Base-by-base conservation (phyloP, 2,888 invertebrate genomes). In the Eumacrocentrus americanus region DNA sequence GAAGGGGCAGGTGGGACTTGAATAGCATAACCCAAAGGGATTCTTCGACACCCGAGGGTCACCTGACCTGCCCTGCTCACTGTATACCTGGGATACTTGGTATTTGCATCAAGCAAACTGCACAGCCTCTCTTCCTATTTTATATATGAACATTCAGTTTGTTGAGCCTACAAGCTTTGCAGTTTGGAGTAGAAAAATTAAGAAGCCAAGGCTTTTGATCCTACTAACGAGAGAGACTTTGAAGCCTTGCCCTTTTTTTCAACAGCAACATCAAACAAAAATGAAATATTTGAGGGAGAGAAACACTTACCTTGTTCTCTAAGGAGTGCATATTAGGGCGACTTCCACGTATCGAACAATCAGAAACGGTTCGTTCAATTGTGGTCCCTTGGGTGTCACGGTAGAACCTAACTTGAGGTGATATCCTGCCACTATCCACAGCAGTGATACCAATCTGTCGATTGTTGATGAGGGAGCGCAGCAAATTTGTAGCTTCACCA, bases 391-490 rank as follows among this genome's bases (percentile, higher is more conserved):
- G 83, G 11, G 74, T 75, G 66, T 84, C 85, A 68, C 83, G 85
- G 76, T 86, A 86, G 76, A 85, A 86, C 77, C 83, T 83, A 70
- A 86, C 85, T 72, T 85, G 86, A 42, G 85, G 84, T 60, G 77
- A 76, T 51, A 70, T 65, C 61, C 74, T 65, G 3, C 69, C 77
- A 11, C 72, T 67, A 58, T 79, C 78, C 20, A 78, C 70, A 4
- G 79, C 68, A 20, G 90, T 89, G 82, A 88, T 88, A 47, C 88
- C 89, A 65, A 91, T 84, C 72, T 89, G 88, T 70, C 90, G 85
- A 81, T 89, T 91, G 78, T 89, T 91, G 72, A 92, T 91, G 72
- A 92, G 83, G 72, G 90, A 87, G 68, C 91, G 83, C 22, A 92
- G 82, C 40, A 92, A 80, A 77, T 91, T 91, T 59, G 91, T 89